Evolutionary conservation across 2,888 invertebrate species (phyloP), one percentile per base, ranked within the genome.

Genomic region (Scaptomyza polygonia): DNA sequence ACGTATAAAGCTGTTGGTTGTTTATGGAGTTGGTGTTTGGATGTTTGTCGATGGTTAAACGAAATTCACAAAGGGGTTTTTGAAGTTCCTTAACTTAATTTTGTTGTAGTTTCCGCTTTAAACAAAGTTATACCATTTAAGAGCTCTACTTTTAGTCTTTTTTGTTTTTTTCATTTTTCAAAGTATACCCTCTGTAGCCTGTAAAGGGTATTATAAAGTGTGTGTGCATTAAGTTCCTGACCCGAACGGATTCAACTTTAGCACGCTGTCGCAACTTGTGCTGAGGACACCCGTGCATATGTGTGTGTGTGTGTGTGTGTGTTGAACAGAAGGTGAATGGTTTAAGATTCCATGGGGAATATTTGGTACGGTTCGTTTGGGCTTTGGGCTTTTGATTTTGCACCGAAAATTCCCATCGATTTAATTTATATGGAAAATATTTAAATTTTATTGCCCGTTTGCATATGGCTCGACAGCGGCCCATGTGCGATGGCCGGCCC

Each of bases 361-460:
- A 39, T 53, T 36, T 43, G 54, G 39, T 47, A 34, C 34, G 48
- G 25, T 49, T 59, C 39, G n/a, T 58, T 32, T 27, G 52, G 66
- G 36, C 49, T 61, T 57, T 67, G 61, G 55, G 54, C 69, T 51
- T 21, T 74, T 70, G 63, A 67, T 74, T 72, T 72, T 77, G 72
- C 66, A 64, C 74, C 78, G 67, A 77, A 77, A 79, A 85, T 70
- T 82, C 55, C 66, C 77, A 85, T 82, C 82, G 82, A 82, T 82
- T 85, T 82, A 82, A 82, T 82, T 82, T 82, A 82, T 85, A 82
- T 77, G 86, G 64, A 79, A 82, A 85, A 82, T 85, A 82, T 82
- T 82, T 85, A 82, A 85, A 82, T 82, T 85, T 82, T 82, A 82
- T 85, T 82, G 86, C 82, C 83, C 65, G 77, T 72, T 79, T 85